phyloP scores from a whole-genome alignment of 2,113 vertebrate species.

The Pedionomus torquatus region DNA sequence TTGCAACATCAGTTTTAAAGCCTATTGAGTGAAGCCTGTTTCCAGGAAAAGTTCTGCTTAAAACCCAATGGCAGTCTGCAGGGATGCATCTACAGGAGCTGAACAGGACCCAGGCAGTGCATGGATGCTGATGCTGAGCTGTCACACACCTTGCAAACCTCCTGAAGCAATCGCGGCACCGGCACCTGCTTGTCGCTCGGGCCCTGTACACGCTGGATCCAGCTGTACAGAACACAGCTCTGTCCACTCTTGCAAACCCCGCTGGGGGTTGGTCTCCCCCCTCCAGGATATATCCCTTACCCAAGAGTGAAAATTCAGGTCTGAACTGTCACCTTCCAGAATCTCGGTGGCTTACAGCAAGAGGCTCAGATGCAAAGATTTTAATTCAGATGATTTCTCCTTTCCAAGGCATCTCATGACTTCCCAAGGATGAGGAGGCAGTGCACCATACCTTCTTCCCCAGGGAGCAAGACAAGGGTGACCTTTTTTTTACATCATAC shows the following conservation, averaged over 20 bases:
- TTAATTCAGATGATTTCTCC: not conserved
- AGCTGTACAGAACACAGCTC: not conserved
- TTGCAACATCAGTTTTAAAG: constrained; percentile 59
- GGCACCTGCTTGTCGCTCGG: not conserved
- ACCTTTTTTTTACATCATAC: not conserved
- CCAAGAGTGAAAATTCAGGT: not conserved
- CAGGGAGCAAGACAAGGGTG: not conserved
- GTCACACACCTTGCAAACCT: not conserved
- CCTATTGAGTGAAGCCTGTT: constrained; percentile 3
- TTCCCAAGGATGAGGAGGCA: not conserved
- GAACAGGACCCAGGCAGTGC: not conserved
- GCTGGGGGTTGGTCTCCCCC: not conserved
- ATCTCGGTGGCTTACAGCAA: not conserved
- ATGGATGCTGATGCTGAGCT: not conserved
- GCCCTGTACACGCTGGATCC: not conserved
- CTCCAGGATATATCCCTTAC: not conserved
- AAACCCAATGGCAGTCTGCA: constrained; percentile 24
- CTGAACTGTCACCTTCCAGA: not conserved
- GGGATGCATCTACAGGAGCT: not conserved
- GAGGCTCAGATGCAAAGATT: constrained; percentile 20
- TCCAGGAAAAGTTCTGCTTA: constrained; percentile 37
- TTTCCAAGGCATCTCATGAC: constrained; percentile 6
- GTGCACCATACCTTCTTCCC: not conserved
- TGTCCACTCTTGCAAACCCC: not conserved
- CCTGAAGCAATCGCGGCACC: not conserved